Evolutionary conservation across 2,888 invertebrate genomes (phyloP).

Genomic region (Bombylius discolor): DNA sequence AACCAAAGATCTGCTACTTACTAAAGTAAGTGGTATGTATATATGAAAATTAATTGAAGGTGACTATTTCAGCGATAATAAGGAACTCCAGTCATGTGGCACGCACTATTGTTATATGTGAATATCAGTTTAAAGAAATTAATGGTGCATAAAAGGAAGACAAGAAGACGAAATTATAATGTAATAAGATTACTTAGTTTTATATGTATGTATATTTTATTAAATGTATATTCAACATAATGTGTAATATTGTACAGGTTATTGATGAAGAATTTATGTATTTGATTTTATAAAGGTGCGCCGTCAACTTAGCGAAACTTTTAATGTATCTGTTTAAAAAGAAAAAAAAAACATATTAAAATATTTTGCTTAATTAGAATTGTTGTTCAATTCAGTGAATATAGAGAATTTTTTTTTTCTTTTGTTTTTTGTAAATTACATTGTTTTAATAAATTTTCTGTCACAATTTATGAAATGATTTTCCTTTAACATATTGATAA

Average conservation of each 20-base stretch:
- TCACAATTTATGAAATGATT: too few species aligned
- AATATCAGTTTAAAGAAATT: neutral
- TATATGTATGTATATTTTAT: too few species aligned
- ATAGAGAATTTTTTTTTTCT: neutral
- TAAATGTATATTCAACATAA: too few species aligned
- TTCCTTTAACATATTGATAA: too few species aligned
- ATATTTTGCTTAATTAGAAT: too few species aligned
- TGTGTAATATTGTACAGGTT: neutral
- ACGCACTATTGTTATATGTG: conserved; percentile 1
- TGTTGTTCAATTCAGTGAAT: too few species aligned
- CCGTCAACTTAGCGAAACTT: neutral
- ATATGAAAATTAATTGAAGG: neutral
- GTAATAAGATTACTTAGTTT: neutral
- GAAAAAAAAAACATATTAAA: neutral
- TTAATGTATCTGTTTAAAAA: neutral
- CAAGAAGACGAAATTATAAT: neutral
- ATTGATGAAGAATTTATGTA: neutral
- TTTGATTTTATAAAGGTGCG: neutral
- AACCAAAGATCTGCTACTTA: too few species aligned
- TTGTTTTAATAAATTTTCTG: too few species aligned
- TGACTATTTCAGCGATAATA: conserved; percentile 1
- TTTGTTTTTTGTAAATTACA: neutral
- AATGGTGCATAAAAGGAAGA: conserved; percentile 5
- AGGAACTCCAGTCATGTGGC: conserved; percentile 7
- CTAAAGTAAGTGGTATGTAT: too few species aligned